Percentiles rank a stretch among this genome's conserved stretches.
Conservation (phyloP, 2,113 vertebrate genomes). For the Nannospalax galili region DNA sequence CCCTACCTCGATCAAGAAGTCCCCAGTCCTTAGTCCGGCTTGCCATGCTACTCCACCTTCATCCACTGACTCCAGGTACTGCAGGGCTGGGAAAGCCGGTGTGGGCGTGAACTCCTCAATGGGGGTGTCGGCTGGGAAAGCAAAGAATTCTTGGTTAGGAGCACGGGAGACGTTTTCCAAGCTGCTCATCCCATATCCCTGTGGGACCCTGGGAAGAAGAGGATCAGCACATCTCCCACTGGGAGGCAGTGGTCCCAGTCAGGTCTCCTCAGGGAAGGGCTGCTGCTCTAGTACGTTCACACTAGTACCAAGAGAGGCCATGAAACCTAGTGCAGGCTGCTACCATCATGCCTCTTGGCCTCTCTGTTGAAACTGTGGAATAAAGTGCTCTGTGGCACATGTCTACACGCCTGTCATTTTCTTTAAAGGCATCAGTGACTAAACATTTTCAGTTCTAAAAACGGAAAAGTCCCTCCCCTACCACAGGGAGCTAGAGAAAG, state of each 20-base stretch:
- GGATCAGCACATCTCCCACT: fast-evolving
- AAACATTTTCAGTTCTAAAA: conserved; percentile 82
- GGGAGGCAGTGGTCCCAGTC: background rate
- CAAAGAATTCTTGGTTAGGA: conserved; percentile 68
- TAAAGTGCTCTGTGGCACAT: background rate
- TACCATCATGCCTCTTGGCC: background rate
- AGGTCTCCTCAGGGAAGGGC: background rate
- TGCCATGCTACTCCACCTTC: conserved; percentile 99
- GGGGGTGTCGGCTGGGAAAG: conserved; percentile 94
- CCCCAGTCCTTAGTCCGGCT: conserved; percentile 96
- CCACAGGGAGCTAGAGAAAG: conserved; percentile 62
- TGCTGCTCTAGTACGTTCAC: fast-evolving
- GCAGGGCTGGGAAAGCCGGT: conserved; percentile 97
- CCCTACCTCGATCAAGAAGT: conserved; percentile 98
- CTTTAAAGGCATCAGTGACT: conserved; percentile 79
- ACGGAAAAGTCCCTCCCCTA: conserved; percentile 73
- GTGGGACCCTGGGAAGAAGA: background rate
- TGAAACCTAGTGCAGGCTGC: fast-evolving
- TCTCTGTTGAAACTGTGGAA: background rate
- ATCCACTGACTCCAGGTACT: conserved; percentile 99
- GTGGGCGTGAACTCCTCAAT: conserved; percentile 99
- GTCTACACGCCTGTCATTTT: conserved; percentile 71
- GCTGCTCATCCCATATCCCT: background rate
- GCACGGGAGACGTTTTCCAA: background rate
- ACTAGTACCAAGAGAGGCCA: fast-evolving